Evolutionary conservation across 2,888 invertebrate species (phyloP), one percentile per base, ranked within the genome.

Genomic region (Bellardia bayeri): DNA sequence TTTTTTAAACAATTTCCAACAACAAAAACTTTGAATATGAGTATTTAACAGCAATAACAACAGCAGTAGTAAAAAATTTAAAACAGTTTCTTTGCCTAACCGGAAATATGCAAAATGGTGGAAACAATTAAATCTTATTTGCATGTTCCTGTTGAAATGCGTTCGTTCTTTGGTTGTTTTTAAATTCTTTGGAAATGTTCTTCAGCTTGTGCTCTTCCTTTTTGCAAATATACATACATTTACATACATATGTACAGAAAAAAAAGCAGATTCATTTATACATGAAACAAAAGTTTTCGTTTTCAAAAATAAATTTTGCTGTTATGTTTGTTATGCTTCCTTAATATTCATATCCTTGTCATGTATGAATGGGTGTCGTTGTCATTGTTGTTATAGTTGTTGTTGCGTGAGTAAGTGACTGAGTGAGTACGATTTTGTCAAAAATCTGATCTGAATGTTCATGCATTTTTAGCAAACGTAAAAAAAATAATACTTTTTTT

Each of bases 101-200:
- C 80, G 85, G 82, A 89, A 89, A 75, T 80, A 82, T 82, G 86
- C 75, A 84, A 87, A 87, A 87, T 85, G 78, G 79, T 81, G 85
- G 78, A 82, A 87, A 88, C 89, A 89, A 90, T 89, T 89, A 87
- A 75, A 78, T 85, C 58, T 82, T 78, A 89, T 89, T 88, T 89
- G 76, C 80, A 87, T 87, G 68, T 88, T 88, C 61, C 84, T 76
- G 58, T 61, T n/a, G 13, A 81, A 80, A 51, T 58, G 61, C 66
- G 45, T 78, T 66, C 51, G 23, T 76, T 33, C 14, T 13, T 63
- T 63, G 23, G 54, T 61, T 23, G 8, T 51, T 66, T 54, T 63
- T 63, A 79, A 16, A 45, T 3, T 69, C 63, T 81, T 51, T 3
- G 64, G 11, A 71, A 81, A 42, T 7, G 14, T 42, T 81, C 30